Conservation (phyloP, 1,140 invertebrate species). For the Pseudomyrmex sp. region DNA sequence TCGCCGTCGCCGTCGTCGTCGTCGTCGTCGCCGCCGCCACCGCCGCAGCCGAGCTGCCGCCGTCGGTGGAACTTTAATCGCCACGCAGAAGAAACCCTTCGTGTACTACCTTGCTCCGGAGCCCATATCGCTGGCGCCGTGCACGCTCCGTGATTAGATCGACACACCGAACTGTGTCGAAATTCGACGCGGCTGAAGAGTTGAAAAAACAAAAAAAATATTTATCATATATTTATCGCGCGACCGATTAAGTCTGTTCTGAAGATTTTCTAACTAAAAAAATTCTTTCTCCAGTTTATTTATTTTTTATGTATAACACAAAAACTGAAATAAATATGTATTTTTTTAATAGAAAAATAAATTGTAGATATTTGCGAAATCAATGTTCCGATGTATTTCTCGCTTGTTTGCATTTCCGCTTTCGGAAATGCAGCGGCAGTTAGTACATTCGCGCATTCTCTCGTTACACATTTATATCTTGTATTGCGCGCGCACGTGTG, state of each 20-base stretch:
- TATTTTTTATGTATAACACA: too few relatives aligned
- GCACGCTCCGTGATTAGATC: background rate
- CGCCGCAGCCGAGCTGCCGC: too few relatives aligned
- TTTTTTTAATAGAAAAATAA: too few relatives aligned
- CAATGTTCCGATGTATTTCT: background rate
- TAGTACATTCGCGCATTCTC: background rate
- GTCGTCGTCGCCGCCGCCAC: too few relatives aligned
- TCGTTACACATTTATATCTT: background rate
- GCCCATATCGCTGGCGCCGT: background rate
- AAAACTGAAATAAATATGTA: too few relatives aligned
- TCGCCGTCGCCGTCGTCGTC: background rate
- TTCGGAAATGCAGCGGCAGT: too few relatives aligned
- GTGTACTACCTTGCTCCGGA: conserved; percentile 9
- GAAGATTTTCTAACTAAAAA: too few relatives aligned
- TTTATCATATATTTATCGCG: too few relatives aligned
- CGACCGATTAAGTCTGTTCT: too few relatives aligned
- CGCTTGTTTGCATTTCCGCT: too few relatives aligned
- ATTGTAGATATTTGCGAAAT: background rate
- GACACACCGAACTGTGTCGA: background rate
- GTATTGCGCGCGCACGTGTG: background rate
- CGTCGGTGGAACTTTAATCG: conserved; percentile 60
- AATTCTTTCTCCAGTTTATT: too few relatives aligned
- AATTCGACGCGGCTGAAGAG: too few relatives aligned
- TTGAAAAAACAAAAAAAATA: background rate
- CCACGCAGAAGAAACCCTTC: conserved; percentile 63